Conservation (phyloP, 2,797 vertebrate genomes). For the Schizopygopsis malacanthus region DNA sequence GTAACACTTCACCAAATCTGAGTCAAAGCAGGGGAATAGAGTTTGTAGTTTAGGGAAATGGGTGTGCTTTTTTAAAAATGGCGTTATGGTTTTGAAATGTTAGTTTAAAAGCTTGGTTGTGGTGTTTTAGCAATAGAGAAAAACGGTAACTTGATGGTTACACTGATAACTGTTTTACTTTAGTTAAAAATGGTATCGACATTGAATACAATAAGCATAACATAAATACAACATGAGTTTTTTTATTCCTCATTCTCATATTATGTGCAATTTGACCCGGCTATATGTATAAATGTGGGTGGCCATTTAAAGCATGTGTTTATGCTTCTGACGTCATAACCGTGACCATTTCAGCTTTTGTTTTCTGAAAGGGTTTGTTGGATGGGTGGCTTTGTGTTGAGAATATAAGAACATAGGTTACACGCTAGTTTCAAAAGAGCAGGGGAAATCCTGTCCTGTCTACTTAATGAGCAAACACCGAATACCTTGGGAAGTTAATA, state of each 20-base stretch:
- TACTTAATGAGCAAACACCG: neutral
- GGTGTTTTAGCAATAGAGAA: too few relatives aligned
- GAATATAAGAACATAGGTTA: neutral
- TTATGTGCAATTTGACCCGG: neutral
- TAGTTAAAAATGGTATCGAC: neutral
- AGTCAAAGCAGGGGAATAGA: too few relatives aligned
- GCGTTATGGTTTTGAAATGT: too few relatives aligned
- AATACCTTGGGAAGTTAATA: neutral
- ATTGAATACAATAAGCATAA: neutral
- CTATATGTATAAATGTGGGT: neutral
- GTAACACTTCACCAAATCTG: too few relatives aligned
- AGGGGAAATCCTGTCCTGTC: neutral
- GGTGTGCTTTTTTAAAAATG: too few relatives aligned
- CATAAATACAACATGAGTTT: neutral
- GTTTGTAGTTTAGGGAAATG: too few relatives aligned
- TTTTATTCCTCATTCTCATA: neutral
- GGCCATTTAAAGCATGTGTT: neutral
- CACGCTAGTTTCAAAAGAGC: neutral
- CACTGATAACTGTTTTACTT: neutral
- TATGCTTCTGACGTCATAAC: neutral
- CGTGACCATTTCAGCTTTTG: neutral
- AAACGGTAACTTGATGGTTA: neutral
- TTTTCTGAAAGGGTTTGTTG: slow-evolving; percentile 12
- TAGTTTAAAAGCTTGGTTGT: too few relatives aligned
- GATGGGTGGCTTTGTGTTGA: neutral